A percentile compares a stretch with the other conserved stretches of the same genome.
phyloP scores from a whole-genome alignment of 2,888 invertebrate genomes.

The Xanthia icteritia region DNA sequence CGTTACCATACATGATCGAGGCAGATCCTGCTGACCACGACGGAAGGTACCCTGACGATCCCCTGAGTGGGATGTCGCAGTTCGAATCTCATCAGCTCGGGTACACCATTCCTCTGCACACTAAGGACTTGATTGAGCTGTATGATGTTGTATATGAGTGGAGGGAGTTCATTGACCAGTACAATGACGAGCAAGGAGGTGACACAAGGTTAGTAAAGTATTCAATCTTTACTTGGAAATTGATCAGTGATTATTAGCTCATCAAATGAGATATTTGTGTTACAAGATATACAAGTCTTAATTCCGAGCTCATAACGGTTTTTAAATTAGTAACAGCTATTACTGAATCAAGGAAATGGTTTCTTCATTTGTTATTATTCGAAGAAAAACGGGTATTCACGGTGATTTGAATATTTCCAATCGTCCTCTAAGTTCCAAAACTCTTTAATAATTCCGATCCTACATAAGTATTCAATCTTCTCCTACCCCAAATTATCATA shows the following conservation, averaged over 20 bases:
- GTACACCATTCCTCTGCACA: constrained; percentile 91
- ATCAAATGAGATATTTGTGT: neutral
- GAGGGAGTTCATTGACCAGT: constrained; percentile 89
- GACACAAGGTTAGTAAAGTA: constrained; percentile 81
- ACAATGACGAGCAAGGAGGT: constrained; percentile 79
- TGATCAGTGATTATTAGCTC: neutral
- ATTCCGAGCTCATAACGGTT: no score
- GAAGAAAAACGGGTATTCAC: constrained; percentile 13
- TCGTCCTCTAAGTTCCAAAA: constrained; percentile 50
- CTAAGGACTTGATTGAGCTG: constrained; percentile 91
- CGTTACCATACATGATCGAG: constrained; percentile 91
- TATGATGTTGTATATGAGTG: constrained; percentile 90
- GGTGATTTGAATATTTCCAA: constrained; percentile 38
- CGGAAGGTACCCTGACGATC: constrained; percentile 88
- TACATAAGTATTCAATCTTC: constrained; percentile 51
- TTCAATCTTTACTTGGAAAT: neutral
- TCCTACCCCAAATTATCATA: constrained; percentile 48
- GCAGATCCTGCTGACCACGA: constrained; percentile 82
- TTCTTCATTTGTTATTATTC: neutral
- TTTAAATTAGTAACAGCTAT: neutral
- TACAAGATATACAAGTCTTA: neutral
- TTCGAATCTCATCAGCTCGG: constrained; percentile 88
- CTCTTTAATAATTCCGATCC: constrained; percentile 49
- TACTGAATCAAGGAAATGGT: neutral
- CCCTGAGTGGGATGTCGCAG: constrained; percentile 81